phyloP scores from a whole-genome alignment of 2,888 invertebrate genomes.

The Agrotis ipsilon region DNA sequence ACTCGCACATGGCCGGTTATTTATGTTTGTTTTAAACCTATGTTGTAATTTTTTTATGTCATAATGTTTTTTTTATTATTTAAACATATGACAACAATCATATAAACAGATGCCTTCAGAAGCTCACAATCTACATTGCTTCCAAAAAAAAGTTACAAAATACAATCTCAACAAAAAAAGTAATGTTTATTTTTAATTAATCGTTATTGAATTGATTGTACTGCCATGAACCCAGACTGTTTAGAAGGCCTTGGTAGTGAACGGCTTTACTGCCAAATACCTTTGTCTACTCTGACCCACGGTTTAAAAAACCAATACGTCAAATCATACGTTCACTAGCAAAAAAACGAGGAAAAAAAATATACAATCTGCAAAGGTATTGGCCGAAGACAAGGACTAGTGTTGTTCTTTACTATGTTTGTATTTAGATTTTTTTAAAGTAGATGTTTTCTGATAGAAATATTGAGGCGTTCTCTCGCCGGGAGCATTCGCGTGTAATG shows the following conservation, averaged over 20 bases:
- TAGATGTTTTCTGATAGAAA: too few relatives aligned
- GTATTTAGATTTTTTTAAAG: constrained; percentile 3
- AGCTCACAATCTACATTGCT: neutral
- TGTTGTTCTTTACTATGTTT: neutral
- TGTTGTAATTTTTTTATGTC: too few relatives aligned
- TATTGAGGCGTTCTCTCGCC: too few relatives aligned
- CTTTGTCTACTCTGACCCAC: constrained; percentile 41
- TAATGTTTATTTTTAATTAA: constrained; percentile 49
- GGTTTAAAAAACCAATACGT: constrained; percentile 43
- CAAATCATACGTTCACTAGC: constrained; percentile 43
- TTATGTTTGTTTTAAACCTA: too few relatives aligned
- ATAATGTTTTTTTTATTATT: too few relatives aligned
- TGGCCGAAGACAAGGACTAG: constrained; percentile 14
- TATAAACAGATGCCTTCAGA: neutral
- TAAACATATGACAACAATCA: constrained; percentile 2
- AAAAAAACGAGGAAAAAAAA: constrained; percentile 26
- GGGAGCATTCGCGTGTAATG: too few relatives aligned
- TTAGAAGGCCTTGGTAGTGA: constrained; percentile 51
- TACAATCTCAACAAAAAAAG: constrained; percentile 20
- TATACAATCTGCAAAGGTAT: constrained; percentile 12
- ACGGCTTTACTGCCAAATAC: constrained; percentile 24
- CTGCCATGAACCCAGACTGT: constrained; percentile 46
- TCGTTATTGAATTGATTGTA: constrained; percentile 33
- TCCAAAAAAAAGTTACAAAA: constrained; percentile 15
- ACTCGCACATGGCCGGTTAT: too few relatives aligned